Base-by-base conservation (phyloP, 1,140 invertebrate genomes). In the Hylaeus volcanicus region DNA sequence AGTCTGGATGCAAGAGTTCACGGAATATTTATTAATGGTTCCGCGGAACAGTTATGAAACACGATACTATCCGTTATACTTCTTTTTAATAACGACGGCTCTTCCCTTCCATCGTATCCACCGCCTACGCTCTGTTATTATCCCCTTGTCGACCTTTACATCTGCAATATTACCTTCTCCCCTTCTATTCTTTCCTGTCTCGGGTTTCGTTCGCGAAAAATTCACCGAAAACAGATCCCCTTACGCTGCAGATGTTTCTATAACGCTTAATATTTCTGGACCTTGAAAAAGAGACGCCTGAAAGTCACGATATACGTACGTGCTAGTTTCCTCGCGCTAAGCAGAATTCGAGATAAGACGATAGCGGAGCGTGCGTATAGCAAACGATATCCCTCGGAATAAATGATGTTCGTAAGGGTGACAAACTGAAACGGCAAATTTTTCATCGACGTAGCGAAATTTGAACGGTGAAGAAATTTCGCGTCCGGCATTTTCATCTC, bases 41-140 rank as follows among this genome's bases (percentile, higher is more conserved):
- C 4, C 2, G 4, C 8, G 45, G 12, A 43, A 37, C 63, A 26
- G 3, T 74, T 14, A 51, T 12, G 60, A 41, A 51, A 56, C 63
- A 61, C 72, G 37, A 41, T 43, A 53, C 41, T 39, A 39, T 51
- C 48, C 51, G 41, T 68, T 55, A 39, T 43, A 1, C 2, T 68
- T 41, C 43, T 45, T 75, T 76, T 76, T 48, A 69, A 76, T 48
- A 58, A 69, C 64, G 64, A 45, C 56, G 39, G 4, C n/a, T 8
- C 4, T 12, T 76, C 26, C 53, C 65, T 69, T 76, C 48, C 58
- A 53, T 58, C 73, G 14, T 15, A 15, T 51, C 37, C 39, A 53
- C 41, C 48, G 51, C 37, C 0, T 12, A 41, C 9, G 26, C 43
- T 5, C 9, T 55, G 26, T 48, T 55, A 39, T 68, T 56, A 55